Conservation (phyloP, 2,797 vertebrate species). For the Neoniphon sammara region DNA sequence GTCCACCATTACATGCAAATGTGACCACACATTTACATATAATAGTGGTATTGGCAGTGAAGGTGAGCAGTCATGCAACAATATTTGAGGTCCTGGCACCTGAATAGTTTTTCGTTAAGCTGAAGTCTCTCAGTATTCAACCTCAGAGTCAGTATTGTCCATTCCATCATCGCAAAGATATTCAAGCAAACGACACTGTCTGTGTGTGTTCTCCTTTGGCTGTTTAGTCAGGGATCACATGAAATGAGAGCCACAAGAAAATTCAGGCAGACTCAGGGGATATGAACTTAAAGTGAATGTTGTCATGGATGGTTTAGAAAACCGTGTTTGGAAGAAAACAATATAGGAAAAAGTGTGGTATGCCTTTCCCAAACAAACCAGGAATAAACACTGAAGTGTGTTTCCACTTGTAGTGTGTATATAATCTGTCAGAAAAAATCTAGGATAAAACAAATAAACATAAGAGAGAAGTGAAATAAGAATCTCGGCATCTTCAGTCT, state of each 20-base stretch:
- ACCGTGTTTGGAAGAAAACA: constrained; percentile 50
- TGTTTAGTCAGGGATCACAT: constrained; percentile 26
- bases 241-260: constrained; percentile 17
- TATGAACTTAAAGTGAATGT: constrained; percentile 30
- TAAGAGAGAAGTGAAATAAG: constrained; percentile 26
- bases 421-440: constrained; percentile 42
- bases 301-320: constrained; percentile 48
- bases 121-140: constrained; percentile 5
- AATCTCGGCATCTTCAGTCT: not conserved
- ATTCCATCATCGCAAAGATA: constrained; percentile 20
- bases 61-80: not conserved
- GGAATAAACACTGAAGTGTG: constrained; percentile 50
- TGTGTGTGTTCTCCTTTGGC: not conserved
- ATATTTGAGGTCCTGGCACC: constrained; percentile 5
- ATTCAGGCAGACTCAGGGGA: constrained; percentile 7
- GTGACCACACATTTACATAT: not conserved
- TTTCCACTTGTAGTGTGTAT: constrained; percentile 57
- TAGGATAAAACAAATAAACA: constrained; percentile 45
- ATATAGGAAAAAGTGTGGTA: constrained; percentile 39
- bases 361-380: constrained; percentile 59
- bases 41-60: not conserved
- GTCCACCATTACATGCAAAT: constrained; percentile 3
- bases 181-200: not conserved
- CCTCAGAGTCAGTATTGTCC: constrained; percentile 7
- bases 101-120: not conserved